These are phyloP conservation scores for Brachyalestes nurse DNA, from an alignment of 2,797 vertebrate species.

Conservation along the genomic window DNA sequence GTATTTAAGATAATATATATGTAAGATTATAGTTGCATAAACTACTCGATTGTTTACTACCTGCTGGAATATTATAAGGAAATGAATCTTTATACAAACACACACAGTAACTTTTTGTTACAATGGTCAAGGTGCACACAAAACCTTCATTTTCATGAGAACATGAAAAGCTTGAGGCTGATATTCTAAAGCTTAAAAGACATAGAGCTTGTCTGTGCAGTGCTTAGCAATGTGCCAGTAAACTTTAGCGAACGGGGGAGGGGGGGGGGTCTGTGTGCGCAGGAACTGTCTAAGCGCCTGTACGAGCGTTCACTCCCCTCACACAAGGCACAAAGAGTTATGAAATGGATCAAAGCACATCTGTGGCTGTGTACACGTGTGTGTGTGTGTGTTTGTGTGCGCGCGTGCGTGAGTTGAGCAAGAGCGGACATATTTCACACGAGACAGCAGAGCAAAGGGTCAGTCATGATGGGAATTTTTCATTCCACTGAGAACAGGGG, in stretches of 20 bases:
- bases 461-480: conserved; percentile 26
- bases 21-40: no score
- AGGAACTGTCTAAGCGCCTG: neutral
- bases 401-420: conserved; percentile 29
- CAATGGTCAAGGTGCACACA: no score
- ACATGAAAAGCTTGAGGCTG: no score
- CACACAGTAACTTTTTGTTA: no score
- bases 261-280: neutral
- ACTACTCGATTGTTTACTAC: no score
- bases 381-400: neutral
- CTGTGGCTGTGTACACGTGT: conserved; percentile 26
- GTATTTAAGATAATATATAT: no score
- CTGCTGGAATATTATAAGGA: no score
- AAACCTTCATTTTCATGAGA: no score
- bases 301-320: conserved; percentile 21
- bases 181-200: no score
- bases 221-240: neutral
- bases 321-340: conserved; percentile 24
- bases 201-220: no score
- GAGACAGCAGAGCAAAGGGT: conserved; percentile 17
- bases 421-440: conserved; percentile 31
- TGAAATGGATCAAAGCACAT: conserved; percentile 58
- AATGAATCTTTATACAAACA: no score
- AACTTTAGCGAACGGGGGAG: conserved; percentile 4
- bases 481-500: conserved; percentile 9